Percentiles rank a stretch among this genome's conserved stretches.
phyloP scores from a whole-genome alignment of 2,888 invertebrate genomes.

The Achlya flavicornis region DNA sequence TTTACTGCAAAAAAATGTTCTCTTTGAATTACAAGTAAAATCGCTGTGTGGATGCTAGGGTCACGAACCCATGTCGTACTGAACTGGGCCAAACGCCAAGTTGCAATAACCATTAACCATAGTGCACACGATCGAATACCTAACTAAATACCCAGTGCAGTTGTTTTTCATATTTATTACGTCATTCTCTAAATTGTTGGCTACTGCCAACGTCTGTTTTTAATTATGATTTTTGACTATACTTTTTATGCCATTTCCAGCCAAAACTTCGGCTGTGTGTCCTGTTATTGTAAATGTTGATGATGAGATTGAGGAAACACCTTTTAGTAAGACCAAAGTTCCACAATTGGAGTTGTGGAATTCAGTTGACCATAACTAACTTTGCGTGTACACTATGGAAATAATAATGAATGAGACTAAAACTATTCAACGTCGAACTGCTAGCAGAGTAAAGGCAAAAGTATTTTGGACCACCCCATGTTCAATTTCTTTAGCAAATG shows the following conservation, averaged over 20 bases:
- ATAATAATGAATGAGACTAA: neutral
- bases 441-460: neutral
- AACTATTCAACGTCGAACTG: neutral
- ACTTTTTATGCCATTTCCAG: no score
- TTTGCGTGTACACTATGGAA: neutral
- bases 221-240: neutral
- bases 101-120: neutral
- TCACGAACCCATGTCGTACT: no score
- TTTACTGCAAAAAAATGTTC: no score
- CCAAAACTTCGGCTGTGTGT: no score
- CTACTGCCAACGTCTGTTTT: neutral
- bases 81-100: neutral
- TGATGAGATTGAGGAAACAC: no score
- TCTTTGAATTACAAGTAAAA: no score
- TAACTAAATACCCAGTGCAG: neutral
- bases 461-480: neutral
- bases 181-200: neutral
- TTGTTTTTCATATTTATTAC: neutral
- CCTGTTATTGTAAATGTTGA: no score
- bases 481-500: conserved; percentile 1
- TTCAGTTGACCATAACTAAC: neutral
- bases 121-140: neutral
- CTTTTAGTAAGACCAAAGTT: no score
- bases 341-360: no score
- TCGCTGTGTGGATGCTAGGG: no score